A percentile compares a stretch with the other conserved stretches of the same genome.
Evolutionary conservation across 2,797 vertebrate genomes (phyloP).

Genomic region (Sebastes taczanowskii): DNA sequence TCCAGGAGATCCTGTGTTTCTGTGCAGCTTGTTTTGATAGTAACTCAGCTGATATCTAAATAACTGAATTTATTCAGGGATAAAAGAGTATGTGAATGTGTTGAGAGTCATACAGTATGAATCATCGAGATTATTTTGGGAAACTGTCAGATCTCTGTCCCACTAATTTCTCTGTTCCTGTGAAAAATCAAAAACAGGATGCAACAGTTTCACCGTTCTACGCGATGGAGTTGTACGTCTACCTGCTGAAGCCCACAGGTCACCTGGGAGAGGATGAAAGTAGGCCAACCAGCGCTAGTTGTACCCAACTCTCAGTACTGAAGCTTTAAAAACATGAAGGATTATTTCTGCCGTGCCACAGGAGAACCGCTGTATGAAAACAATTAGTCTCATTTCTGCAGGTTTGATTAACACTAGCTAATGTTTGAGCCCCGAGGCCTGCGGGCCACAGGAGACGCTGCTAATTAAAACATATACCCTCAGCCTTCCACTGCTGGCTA

Average conservation of each 20-base stretch:
- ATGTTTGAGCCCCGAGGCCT: conserved; percentile 63
- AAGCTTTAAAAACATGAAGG: conserved; percentile 12
- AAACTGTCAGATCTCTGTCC: background rate
- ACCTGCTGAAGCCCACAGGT: conserved; percentile 42
- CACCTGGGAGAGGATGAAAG: conserved; percentile 55
- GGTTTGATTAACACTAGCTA: conserved; percentile 77
- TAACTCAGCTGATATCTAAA: background rate
- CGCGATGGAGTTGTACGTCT: background rate
- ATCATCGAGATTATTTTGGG: conserved; percentile 4
- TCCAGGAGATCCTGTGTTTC: background rate
- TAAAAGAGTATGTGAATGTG: background rate
- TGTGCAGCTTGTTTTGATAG: background rate
- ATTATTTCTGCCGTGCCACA: conserved; percentile 69
- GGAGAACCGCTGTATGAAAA: conserved; percentile 64
- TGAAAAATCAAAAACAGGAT: conserved; percentile 38
- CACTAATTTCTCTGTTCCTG: background rate
- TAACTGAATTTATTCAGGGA: background rate
- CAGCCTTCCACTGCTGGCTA: conserved; percentile 55
- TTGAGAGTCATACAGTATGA: background rate
- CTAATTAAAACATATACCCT: conserved; percentile 81
- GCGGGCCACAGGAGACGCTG: conserved; percentile 59
- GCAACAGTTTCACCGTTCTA: conserved; percentile 20
- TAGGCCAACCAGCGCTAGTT: conserved; percentile 54
- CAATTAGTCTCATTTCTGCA: conserved; percentile 79
- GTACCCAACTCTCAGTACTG: conserved; percentile 21